These are phyloP conservation scores for Drosophila neotestacea DNA, from an alignment of 2,888 invertebrate species.

Conservation along the genomic window DNA sequence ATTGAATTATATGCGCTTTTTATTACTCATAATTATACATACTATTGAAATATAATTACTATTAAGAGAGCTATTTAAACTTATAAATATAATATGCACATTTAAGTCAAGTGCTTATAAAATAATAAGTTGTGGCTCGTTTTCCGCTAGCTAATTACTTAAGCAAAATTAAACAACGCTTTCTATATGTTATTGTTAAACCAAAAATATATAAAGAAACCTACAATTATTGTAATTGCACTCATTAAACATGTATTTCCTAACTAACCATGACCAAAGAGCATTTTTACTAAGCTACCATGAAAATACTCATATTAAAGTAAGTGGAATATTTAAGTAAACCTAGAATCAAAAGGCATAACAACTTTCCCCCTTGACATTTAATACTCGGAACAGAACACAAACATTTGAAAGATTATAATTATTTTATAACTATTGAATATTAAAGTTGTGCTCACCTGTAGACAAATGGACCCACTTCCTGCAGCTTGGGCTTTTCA, in stretches of 20 bases:
- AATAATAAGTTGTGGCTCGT: conserved; percentile 1
- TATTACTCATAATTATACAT: neutral
- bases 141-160: neutral
- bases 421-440: neutral
- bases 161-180: conserved; percentile 18
- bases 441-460: conserved; percentile 87
- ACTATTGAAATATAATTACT: conserved; percentile 3
- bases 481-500: conserved; percentile 92
- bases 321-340: conserved; percentile 14
- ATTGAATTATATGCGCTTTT: neutral
- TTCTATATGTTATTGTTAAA: conserved; percentile 35
- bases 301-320: conserved; percentile 51
- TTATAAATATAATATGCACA: too few relatives aligned
- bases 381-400: neutral
- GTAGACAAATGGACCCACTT: conserved; percentile 94
- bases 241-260: conserved; percentile 58
- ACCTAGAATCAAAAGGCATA: conserved; percentile 61
- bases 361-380: conserved; percentile 43
- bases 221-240: conserved; percentile 68
- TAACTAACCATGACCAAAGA: conserved; percentile 67
- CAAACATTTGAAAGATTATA: neutral
- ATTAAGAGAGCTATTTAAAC: neutral
- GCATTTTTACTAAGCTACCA: conserved; percentile 47
- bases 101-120: too few relatives aligned
- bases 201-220: conserved; percentile 21